Conservation (phyloP, 2,113 vertebrate genomes). For the Balaenoptera acutorostrata region DNA sequence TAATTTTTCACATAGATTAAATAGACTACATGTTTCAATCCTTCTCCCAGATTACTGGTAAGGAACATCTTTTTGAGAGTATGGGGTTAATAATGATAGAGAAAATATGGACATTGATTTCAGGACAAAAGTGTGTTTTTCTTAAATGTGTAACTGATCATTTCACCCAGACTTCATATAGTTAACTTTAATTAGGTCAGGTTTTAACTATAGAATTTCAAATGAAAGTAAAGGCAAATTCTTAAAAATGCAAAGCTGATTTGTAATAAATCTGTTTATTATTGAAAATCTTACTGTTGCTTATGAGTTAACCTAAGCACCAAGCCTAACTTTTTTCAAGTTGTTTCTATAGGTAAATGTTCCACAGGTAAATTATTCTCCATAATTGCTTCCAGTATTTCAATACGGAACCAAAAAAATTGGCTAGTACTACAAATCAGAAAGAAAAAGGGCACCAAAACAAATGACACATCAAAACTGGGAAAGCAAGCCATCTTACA, state of each 20-base stretch:
- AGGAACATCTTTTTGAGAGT: neutral
- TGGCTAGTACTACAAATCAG: constrained; percentile 81
- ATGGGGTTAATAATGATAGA: neutral
- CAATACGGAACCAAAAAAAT: constrained; percentile 74
- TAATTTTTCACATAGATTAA: neutral
- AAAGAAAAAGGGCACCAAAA: constrained; percentile 63
- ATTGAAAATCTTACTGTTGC: neutral
- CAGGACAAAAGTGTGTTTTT: neutral
- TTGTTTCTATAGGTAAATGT: neutral
- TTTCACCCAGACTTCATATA: neutral
- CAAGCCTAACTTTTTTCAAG: neutral
- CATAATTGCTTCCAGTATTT: neutral
- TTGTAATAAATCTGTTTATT: neutral
- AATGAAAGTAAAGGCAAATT: neutral
- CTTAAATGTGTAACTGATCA: neutral
- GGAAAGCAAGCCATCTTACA: constrained; percentile 47
- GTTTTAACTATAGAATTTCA: neutral
- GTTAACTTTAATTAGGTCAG: neutral
- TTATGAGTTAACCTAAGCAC: neutral
- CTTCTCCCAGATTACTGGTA: neutral
- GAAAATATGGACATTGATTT: neutral
- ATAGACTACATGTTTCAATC: neutral
- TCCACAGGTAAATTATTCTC: neutral
- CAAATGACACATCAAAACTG: constrained; percentile 48
- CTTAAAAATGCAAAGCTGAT: neutral